Evolutionary conservation across 2,797 vertebrate genomes (phyloP).

Genomic region (Lates japonicus): DNA sequence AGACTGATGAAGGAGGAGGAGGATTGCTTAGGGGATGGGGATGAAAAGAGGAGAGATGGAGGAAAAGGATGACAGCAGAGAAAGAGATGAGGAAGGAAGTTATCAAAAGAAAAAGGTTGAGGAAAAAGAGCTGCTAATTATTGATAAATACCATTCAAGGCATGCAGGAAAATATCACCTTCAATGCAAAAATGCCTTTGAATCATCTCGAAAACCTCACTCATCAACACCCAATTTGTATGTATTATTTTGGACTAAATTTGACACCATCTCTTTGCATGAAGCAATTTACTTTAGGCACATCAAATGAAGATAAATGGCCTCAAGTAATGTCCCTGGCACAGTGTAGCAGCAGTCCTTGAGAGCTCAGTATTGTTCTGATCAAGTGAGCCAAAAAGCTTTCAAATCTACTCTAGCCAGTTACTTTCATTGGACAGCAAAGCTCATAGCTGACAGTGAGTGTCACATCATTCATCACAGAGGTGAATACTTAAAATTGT

Average conservation of each 20-base stretch:
- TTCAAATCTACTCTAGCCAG: background rate
- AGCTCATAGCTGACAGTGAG: background rate
- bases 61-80: background rate
- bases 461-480: background rate
- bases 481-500: conserved; percentile 5
- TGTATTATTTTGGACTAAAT: background rate
- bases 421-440: background rate
- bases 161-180: rapidly evolving
- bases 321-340: background rate
- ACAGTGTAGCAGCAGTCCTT: background rate
- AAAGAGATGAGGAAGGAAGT: background rate
- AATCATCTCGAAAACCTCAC: background rate
- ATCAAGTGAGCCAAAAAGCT: background rate
- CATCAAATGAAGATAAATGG: background rate
- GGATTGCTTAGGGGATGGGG: background rate
- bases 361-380: background rate
- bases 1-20: conserved; percentile 8
- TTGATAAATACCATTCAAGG: background rate
- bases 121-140: background rate
- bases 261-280: background rate
- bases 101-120: background rate
- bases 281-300: background rate
- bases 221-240: background rate
- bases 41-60: background rate
- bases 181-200: background rate